Base-by-base conservation (phyloP, 2,113 vertebrate genomes). In the Nerophis ophidion region DNA sequence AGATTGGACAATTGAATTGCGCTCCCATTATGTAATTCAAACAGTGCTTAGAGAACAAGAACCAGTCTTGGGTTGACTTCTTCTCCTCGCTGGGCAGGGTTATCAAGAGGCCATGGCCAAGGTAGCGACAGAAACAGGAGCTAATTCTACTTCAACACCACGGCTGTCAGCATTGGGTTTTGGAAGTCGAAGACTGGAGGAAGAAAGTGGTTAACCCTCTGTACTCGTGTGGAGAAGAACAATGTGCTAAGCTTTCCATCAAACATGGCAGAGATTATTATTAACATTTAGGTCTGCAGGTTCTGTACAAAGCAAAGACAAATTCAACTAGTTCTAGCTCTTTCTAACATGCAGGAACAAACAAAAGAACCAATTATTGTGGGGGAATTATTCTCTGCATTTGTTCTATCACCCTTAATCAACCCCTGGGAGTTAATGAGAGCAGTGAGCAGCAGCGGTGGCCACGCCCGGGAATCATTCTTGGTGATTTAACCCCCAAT, bases 1-100 rank as follows among this genome's bases (percentile, higher is more conserved):
- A 79, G 87, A 88, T 82, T 74, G 82, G 79, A 88, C 88, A 90
- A 89, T 90, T 90, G 79, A 84, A 89, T 91, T 89, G 86, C 72
- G 74, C 81, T 72, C 71, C 81, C 79, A 84, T 89, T 86, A 86
- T 86, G 87, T 88, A 88, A 89, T 85, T 88, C 84, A 86, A 88
- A 77, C 63, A 13, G 67, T 64, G 80, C 80, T 70, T 63, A 58
- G 83, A 87, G 84, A 87, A 69, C 66, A 74, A 69, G 66, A 68
- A 1, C 53, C 57, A 70, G 79, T 86, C 77, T 89, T 74, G 53
- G 80, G 80, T 89, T 61, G 63, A 68, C 65, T 81, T 65, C 65
- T 81, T 65, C 63, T 73, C 60, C 83, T 63, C 53, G 60, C 50
- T 48, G 35, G 13, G 56, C 63, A 55, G 64, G 50, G 73, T 85